Evolutionary conservation across 2,888 invertebrate genomes (phyloP), one percentile per base, ranked within the genome.

Genomic region (Cryptus viduatorius): DNA sequence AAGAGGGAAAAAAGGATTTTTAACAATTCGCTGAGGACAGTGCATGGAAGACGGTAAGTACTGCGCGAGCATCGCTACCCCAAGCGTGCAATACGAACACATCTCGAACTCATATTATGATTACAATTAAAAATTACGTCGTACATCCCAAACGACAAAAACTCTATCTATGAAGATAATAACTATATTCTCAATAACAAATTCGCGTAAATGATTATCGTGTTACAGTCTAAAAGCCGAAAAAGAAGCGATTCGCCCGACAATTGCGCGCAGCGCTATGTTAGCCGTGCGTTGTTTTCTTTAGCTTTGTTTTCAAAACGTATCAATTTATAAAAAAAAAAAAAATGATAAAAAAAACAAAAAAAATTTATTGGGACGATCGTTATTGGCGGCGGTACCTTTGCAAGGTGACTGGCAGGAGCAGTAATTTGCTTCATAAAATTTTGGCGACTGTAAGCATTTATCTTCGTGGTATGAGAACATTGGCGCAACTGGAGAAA

Each of bases 401-500:
- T 90, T 91, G 89, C 89, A 90, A 91, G 90, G 92, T 83, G 91
- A 89, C 87, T 89, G 89, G 89, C 91, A 91, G 90, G 88, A 88
- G 87, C 90, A 92, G 91, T 91, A 91, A 84, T 92, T 91, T 91
- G 91, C 90, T 86, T 92, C 91, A 88, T 91, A 91, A 90, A 90
- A 91, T 91, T 92, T 92, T 90, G 90, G 90, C 82, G 91, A 89
- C 59, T 91, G 92, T 89, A 91, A 91, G 88, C 87, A 90, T 90
- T 91, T 92, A 91, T 92, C 92, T 91, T 92, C 92, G 88, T 90
- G 91, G 91, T 89, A 90, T 89, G 90, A 88, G 89, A 91, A 92
- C 89, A 91, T 91, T 89, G 92, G 91, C 86, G 88, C 88, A 90
- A 92, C 92, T 92, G 89, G 91, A 89, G 89, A 91, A 91, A 91